Conservation (phyloP, 2,113 vertebrate species). For the Romanogobio albipinnatus region DNA sequence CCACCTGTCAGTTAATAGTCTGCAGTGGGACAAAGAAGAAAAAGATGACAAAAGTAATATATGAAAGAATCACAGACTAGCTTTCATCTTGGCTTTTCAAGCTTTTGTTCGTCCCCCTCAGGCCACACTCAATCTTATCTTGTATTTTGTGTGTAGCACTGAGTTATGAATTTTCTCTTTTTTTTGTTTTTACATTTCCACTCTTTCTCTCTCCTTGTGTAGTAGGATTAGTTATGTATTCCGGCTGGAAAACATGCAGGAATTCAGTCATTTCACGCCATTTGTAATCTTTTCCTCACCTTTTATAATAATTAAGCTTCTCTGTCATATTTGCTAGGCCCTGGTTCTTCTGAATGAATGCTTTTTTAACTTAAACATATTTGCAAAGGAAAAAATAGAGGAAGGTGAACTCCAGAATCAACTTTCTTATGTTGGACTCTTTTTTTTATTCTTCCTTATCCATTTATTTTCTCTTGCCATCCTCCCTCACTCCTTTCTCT, state of each 20-base stretch:
- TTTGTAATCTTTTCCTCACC: constrained; percentile 22
- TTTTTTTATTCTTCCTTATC: constrained; percentile 40
- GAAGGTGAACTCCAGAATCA: background rate
- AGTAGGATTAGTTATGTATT: constrained; percentile 25
- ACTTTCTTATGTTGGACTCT: constrained; percentile 34
- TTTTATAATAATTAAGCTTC: constrained; percentile 40
- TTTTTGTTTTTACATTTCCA: background rate
- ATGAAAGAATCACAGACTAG: constrained; percentile 37
- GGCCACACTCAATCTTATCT: background rate
- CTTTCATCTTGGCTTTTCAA: constrained; percentile 6
- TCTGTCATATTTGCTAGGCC: constrained; percentile 21
- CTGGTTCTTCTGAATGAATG: constrained; percentile 2
- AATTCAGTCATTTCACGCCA: constrained; percentile 32
- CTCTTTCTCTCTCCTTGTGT: background rate
- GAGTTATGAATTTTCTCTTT: constrained; percentile 32
- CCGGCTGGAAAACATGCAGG: background rate
- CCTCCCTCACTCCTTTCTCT: constrained; percentile 30
- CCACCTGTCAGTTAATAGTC: constrained; percentile 18
- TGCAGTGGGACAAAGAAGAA: constrained; percentile 14
- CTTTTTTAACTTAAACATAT: constrained; percentile 36
- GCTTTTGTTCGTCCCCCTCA: background rate
- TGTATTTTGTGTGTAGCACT: background rate
- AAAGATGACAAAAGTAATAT: constrained; percentile 23
- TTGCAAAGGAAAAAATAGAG: constrained; percentile 17
- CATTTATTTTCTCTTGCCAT: background rate